Base-by-base conservation (phyloP, 2,113 vertebrate genomes). In the Ciconia maguari region DNA sequence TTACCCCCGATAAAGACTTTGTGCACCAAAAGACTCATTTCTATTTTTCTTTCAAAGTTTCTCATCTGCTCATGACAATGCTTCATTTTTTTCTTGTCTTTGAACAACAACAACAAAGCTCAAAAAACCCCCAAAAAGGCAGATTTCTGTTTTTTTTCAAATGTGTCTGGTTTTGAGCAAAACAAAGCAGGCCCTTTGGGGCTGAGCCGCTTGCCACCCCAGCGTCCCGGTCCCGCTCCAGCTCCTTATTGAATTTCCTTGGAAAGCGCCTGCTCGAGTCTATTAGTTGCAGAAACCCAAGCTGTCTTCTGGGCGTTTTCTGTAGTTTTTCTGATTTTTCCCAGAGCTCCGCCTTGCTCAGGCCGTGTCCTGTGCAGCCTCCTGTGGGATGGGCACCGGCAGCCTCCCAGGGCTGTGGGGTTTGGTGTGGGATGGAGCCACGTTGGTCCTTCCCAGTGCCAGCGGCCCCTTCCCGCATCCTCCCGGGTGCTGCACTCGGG, bases 241-340 rank as follows among this genome's bases (percentile, higher is more conserved):
- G 94, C 89, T 95, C 90, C 95, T 69, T 36, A 95, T 94, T 96
- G 76, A 90, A 96, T 96, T 97, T 96, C 95, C 94, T 97, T 94
- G 95, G 96, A 94, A 97, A 95, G 83, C 32, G 13, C 44, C 83
- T 69, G 78, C 87, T 83, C 0, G 4, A 77, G 54, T 79, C 68
- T 17, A 61, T 89, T 78, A 70, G 83, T 61, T 95, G 87, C 92
- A 94, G 94, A 81, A 96, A 65, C 52, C 61, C 52, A 26, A 84
- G 7, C 77, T 44, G 24, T 65, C 32, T 71, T 62, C 54, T 18
- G 80, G 87, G 72, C 3, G 1, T 93, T 94, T 80, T n/a, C 70
- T 76, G 74, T 2, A 49, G 3, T 72, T 92, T 41, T 58, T 25
- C 36, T 18, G 52, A 48, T 36, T 68, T 41, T 27, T 76, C 58